These are phyloP conservation scores for Apostichopus californicus DNA, from an alignment of 35 echinoderm and acorn worm species.

Conservation along the genomic window DNA sequence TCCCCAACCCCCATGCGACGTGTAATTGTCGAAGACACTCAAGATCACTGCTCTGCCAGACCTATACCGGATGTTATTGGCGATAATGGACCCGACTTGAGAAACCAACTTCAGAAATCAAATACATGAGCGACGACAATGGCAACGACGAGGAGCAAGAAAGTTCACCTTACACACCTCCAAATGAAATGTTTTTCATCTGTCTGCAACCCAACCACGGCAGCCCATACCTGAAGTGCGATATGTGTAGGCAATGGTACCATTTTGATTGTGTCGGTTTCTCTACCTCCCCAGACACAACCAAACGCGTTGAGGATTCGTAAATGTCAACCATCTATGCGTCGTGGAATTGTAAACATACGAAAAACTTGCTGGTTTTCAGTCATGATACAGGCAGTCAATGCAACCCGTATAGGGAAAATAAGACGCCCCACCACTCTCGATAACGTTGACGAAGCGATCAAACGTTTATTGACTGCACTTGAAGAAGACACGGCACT, in stretches of 20 bases:
- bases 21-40: background rate
- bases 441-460: background rate
- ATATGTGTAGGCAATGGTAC: background rate
- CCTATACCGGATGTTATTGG: background rate
- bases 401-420: background rate
- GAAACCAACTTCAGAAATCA: background rate
- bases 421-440: background rate
- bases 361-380: constrained; percentile 19
- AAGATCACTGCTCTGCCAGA: background rate
- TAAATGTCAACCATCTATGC: background rate
- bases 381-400: background rate
- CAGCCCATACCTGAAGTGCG: constrained; percentile 22
- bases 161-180: background rate
- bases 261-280: background rate
- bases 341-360: background rate
- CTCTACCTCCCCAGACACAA: background rate
- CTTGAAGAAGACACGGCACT: background rate
- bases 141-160: background rate
- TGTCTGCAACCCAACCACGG: background rate
- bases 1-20: background rate
- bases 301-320: background rate
- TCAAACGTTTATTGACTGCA: background rate
- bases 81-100: background rate
- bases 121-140: background rate
- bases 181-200: background rate